Percentiles rank a stretch among this genome's conserved stretches.
Evolutionary conservation across 2,797 vertebrate genomes (phyloP).

Genomic region (Gambelia wislizenii): DNA sequence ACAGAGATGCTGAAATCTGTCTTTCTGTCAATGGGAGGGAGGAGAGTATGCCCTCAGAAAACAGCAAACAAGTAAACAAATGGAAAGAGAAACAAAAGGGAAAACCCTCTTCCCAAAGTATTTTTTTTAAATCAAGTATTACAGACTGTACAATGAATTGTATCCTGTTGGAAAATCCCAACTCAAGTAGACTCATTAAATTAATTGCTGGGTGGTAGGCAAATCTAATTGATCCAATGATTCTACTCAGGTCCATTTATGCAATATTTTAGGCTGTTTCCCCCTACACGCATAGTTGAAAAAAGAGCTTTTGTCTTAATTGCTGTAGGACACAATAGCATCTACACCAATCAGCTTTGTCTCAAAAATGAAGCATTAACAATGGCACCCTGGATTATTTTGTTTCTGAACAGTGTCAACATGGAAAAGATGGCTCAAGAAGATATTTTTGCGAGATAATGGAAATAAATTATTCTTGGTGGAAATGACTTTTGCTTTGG

Average conservation of each 20-base stretch:
- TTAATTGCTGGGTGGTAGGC: no score
- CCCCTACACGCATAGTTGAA: neutral
- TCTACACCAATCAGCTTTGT: neutral
- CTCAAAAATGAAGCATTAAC: neutral
- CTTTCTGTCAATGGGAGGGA: neutral
- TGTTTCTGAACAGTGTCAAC: neutral
- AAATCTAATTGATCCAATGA: no score
- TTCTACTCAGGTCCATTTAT: no score
- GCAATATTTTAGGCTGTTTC: no score
- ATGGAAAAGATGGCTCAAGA: neutral
- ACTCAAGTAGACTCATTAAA: no score
- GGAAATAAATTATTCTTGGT: neutral
- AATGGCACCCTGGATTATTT: neutral
- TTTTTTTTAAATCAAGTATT: no score
- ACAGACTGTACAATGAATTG: no score
- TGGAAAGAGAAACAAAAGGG: neutral
- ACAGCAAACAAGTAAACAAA: neutral
- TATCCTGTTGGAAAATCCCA: no score
- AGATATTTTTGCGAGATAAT: neutral
- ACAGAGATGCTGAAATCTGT: neutral
- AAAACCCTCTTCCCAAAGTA: neutral
- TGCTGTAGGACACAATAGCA: neutral
- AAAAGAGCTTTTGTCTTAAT: neutral
- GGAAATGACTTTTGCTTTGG: neutral
- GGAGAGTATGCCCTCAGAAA: neutral